Evolutionary conservation across 2,797 vertebrate genomes (phyloP).

Genomic region (Hydrolagus colliei): DNA sequence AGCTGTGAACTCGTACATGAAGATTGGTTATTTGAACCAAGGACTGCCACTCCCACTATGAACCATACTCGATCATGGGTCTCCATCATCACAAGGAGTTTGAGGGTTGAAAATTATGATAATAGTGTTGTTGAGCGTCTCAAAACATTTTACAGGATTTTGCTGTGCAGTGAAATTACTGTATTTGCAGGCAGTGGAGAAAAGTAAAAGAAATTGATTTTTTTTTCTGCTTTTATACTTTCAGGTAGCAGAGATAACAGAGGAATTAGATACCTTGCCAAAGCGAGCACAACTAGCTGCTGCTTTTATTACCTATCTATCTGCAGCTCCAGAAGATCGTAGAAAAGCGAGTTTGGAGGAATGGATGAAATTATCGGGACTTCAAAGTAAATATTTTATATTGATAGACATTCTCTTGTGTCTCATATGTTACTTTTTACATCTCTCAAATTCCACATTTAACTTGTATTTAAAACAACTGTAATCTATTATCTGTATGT

Average conservation of each 20-base stretch:
- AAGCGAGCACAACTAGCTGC: slow-evolving; percentile 80
- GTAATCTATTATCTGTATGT: background rate
- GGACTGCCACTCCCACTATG: no score
- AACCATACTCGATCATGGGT: no score
- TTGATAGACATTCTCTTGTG: background rate
- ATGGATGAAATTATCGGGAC: slow-evolving; percentile 76
- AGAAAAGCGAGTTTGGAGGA: slow-evolving; percentile 72
- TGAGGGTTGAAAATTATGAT: background rate
- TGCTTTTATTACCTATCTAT: slow-evolving; percentile 91
- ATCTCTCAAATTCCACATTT: slow-evolving; percentile 9
- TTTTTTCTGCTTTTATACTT: slow-evolving; percentile 20
- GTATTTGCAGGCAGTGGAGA: no score
- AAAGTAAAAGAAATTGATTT: no score
- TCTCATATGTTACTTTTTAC: background rate
- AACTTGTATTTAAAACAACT: background rate
- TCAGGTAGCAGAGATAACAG: slow-evolving; percentile 84
- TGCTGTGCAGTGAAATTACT: no score
- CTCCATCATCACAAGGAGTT: background rate
- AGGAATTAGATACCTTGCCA: slow-evolving; percentile 77
- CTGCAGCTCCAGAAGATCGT: slow-evolving; percentile 79
- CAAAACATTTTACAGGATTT: no score
- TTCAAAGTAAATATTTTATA: slow-evolving; percentile 70
- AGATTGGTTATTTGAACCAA: no score
- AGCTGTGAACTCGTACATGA: no score
- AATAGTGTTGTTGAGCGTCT: no score